Evolutionary conservation across 2,888 invertebrate species (phyloP).

Genomic region (Sthenelais limicola): DNA sequence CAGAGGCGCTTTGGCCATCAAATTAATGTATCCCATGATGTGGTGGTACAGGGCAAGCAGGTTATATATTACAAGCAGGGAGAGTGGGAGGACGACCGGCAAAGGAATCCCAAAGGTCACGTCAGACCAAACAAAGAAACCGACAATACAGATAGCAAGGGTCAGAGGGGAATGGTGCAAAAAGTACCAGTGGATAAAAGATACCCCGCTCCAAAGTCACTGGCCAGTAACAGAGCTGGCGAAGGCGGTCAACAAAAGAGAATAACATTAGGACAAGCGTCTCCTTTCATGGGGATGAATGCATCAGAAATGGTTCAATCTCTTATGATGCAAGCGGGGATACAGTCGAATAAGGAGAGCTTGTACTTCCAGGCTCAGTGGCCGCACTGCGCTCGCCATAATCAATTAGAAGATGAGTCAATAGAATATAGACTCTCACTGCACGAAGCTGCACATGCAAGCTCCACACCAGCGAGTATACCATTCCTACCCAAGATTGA

Average conservation of each 20-base stretch:
- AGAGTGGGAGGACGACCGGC: too few species aligned
- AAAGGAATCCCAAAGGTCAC: too few species aligned
- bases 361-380: conserved; percentile 24
- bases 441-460: not conserved
- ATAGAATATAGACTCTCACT: not conserved
- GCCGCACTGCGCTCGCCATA: conserved; percentile 20
- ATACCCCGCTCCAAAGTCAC: too few species aligned
- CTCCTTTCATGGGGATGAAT: conserved; percentile 10
- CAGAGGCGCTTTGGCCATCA: not conserved
- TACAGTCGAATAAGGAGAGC: not conserved
- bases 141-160: too few species aligned
- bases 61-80: conserved; percentile 13
- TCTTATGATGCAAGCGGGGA: conserved; percentile 21
- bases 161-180: too few species aligned
- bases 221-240: too few species aligned
- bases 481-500: not conserved
- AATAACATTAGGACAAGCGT: too few species aligned
- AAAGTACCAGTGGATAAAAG: too few species aligned
- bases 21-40: conserved; percentile 5
- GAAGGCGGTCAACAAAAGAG: too few species aligned
- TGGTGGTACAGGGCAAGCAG: conserved; percentile 22
- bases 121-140: too few species aligned
- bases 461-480: not conserved
- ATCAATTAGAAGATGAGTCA: not conserved
- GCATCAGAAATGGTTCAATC: conserved; percentile 14